phyloP scores from a whole-genome alignment of 2,797 vertebrate genomes.

The Vireo griseus region DNA sequence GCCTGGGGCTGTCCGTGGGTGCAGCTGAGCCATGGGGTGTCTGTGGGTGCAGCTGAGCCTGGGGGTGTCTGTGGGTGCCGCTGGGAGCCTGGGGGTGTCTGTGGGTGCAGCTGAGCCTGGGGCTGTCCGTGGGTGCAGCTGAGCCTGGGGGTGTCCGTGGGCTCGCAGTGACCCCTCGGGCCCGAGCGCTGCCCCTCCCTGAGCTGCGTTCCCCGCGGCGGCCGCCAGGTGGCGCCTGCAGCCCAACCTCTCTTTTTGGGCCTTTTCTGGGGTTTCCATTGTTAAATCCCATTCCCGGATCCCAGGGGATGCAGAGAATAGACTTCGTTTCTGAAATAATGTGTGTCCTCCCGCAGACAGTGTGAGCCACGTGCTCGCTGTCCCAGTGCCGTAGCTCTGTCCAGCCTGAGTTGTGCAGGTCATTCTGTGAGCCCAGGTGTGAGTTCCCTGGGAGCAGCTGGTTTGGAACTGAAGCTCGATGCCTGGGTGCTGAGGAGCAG shows the following conservation, averaged over 20 bases:
- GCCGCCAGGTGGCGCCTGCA: conserved; percentile 19
- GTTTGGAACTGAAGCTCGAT: neutral
- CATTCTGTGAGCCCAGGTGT: fast-evolving
- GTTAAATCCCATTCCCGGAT: fast-evolving
- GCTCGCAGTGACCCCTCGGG: no score
- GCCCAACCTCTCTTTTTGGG: fast-evolving
- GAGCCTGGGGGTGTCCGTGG: no score
- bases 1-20: no score
- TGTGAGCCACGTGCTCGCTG: fast-evolving
- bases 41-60: no score
- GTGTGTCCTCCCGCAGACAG: fast-evolving
- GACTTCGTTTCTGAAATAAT: fast-evolving
- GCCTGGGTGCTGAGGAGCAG: neutral
- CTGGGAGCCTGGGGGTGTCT: no score
- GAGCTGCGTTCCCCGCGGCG: neutral
- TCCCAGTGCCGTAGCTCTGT: fast-evolving
- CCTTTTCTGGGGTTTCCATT: fast-evolving
- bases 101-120: no score
- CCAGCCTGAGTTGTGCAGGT: fast-evolving
- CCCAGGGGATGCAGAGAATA: fast-evolving
- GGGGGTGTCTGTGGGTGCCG: no score
- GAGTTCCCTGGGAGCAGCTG: neutral
- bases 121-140: no score
- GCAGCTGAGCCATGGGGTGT: no score
- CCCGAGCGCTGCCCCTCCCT: neutral